These are phyloP conservation scores for Cariama cristata DNA, from an alignment of 2,113 vertebrate genomes.

Conservation along the genomic window DNA sequence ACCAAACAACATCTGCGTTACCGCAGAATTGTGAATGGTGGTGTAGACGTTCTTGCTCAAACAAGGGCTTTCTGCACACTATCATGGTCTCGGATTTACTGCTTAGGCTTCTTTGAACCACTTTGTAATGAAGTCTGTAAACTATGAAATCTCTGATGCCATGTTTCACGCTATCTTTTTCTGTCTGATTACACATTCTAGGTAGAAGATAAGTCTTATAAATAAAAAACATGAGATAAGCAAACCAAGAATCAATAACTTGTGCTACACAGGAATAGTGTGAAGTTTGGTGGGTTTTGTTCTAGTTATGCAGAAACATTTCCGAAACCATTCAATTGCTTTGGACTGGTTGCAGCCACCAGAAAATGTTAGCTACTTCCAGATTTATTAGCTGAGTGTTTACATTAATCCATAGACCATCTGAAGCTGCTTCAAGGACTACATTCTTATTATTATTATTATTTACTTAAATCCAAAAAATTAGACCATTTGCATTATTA, in stretches of 20 bases:
- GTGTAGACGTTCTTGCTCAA: neutral
- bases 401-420: neutral
- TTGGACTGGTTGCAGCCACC: neutral
- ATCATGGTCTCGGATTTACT: neutral
- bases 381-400: neutral
- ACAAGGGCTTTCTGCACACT: neutral
- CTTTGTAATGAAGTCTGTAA: neutral
- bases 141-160: neutral
- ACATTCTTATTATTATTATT: neutral
- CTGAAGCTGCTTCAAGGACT: neutral
- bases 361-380: neutral
- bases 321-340: neutral
- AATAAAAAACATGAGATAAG: neutral
- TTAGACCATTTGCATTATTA: neutral
- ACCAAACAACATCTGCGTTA: neutral
- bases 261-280: neutral
- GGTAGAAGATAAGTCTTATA: neutral
- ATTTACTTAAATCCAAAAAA: neutral
- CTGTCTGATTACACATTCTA: neutral
- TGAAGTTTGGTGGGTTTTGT: neutral
- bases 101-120: neutral
- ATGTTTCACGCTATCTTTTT: neutral
- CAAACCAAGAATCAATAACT: neutral
- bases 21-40: neutral
- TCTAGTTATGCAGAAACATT: neutral